Conservation (phyloP, 2,113 vertebrate species). For the Nicator chloris region DNA sequence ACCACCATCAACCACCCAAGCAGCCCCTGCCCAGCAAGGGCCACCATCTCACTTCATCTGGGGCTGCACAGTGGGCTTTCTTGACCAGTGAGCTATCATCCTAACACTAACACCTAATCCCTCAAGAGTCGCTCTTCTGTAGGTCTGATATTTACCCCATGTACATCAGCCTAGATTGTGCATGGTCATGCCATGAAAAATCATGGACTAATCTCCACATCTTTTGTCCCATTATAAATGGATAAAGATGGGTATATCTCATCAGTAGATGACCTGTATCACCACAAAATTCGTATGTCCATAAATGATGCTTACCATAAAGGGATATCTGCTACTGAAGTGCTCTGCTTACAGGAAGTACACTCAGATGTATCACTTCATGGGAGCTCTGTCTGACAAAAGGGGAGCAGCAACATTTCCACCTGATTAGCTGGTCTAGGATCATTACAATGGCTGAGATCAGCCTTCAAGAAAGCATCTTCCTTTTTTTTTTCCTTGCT, state of each 20-base stretch:
- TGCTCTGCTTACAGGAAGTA: not conserved
- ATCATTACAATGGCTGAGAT: not conserved
- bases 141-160: not conserved
- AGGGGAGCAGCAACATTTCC: not conserved
- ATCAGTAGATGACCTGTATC: not conserved
- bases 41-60: fast-evolving
- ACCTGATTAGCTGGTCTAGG: not conserved
- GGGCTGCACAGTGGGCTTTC: not conserved
- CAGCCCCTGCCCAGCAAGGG: not conserved
- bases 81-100: not conserved
- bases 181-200: fast-evolving
- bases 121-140: not conserved
- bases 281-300: not conserved
- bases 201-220: fast-evolving
- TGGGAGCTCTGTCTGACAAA: not conserved
- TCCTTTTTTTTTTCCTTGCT: not conserved
- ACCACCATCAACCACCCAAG: fast-evolving
- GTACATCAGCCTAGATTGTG: not conserved
- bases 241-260: not conserved
- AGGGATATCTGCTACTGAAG: not conserved
- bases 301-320: not conserved
- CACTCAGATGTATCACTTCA: not conserved
- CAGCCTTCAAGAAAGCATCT: not conserved
- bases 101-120: not conserved
- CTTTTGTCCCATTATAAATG: not conserved